Conservation (phyloP, 2,797 vertebrate genomes). For the Xenops minutus region DNA sequence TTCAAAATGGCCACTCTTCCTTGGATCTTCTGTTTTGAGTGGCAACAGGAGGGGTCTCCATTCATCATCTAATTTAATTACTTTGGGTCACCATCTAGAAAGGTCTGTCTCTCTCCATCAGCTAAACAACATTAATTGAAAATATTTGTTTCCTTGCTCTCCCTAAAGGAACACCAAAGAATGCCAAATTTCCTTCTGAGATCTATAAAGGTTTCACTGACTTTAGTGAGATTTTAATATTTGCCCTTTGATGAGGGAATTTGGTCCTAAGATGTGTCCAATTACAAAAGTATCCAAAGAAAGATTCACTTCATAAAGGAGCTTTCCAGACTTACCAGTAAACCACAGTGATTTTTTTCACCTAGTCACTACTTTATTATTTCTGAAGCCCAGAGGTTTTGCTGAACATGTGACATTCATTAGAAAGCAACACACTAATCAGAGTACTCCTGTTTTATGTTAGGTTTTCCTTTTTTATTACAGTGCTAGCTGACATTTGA, state of each 20-base stretch:
- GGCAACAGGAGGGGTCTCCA: not conserved
- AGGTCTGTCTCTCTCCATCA: not conserved
- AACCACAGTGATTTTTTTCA: not conserved
- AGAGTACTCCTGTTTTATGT: not conserved
- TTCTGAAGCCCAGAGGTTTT: not conserved
- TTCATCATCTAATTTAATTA: not conserved
- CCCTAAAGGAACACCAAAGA: not conserved
- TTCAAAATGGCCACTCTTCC: not conserved
- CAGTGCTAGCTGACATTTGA: not conserved
- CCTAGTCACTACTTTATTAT: not conserved
- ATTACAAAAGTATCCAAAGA: not conserved
- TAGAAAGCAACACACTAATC: not conserved
- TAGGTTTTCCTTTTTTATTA: not conserved
- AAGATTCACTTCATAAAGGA: not conserved
- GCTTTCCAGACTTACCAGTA: not conserved
- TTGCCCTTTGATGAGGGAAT: not conserved
- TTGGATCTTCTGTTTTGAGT: not conserved
- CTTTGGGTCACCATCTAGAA: not conserved
- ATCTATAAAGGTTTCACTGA: not conserved
- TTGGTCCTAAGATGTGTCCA: not conserved
- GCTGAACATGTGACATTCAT: not conserved
- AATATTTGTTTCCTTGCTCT: not conserved
- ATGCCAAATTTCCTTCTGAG: not conserved
- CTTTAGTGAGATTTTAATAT: not conserved
- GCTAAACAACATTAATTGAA: not conserved